Percentiles rank a stretch among this genome's conserved stretches.
Evolutionary conservation across 2,797 vertebrate genomes (phyloP).

Genomic region (Rachycentron canadum): DNA sequence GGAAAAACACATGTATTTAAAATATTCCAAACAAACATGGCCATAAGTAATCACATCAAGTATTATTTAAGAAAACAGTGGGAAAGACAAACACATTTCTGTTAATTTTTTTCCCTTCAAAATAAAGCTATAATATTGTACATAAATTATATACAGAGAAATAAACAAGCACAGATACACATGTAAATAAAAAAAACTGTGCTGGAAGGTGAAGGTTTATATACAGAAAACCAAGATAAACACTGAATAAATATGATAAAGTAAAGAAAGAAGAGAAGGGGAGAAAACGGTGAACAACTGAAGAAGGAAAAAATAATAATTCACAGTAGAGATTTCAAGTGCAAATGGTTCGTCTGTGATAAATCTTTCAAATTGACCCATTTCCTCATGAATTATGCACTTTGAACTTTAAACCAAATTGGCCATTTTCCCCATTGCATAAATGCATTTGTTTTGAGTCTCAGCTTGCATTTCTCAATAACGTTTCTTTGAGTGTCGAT

Average conservation of each 20-base stretch:
- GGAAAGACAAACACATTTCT: background rate
- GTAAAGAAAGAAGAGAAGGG: background rate
- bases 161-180: too few species aligned
- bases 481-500: conserved; percentile 38
- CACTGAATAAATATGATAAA: background rate
- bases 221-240: background rate
- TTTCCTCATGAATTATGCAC: background rate
- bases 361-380: background rate
- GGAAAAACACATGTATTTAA: background rate
- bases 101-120: background rate
- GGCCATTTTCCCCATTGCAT: conserved; percentile 4
- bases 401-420: conserved; percentile 13
- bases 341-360: background rate
- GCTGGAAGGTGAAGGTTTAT: background rate
- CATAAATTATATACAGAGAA: too few species aligned
- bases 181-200: background rate
- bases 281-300: background rate
- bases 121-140: background rate
- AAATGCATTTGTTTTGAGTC: conserved; percentile 20
- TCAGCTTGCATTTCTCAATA: conserved; percentile 39
- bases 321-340: background rate
- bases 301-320: background rate
- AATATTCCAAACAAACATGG: background rate
- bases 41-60: background rate
- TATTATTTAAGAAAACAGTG: background rate